Percentiles rank a stretch among this genome's conserved stretches.
Conservation (phyloP, 1,140 invertebrate genomes). For the Solenopsis invicta region DNA sequence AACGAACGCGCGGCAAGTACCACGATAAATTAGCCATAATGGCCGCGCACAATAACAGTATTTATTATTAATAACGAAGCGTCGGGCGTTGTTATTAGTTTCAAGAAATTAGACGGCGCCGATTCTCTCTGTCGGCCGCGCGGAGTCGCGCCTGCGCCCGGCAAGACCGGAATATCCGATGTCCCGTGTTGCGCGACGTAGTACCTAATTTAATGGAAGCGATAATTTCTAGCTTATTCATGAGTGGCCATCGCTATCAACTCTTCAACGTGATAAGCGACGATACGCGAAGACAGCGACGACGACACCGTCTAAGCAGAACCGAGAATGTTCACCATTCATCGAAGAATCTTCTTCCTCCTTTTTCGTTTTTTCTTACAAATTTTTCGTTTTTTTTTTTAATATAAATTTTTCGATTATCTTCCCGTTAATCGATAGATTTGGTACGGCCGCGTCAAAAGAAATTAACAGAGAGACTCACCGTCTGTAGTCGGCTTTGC, state of each 20-base stretch:
- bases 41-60: conserved; percentile 56
- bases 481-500: conserved; percentile 97
- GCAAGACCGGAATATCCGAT: conserved; percentile 3
- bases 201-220: conserved; percentile 54
- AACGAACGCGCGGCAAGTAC: conserved; percentile 53
- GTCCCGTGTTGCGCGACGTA: conserved; percentile 14
- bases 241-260: conserved; percentile 40
- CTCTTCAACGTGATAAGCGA: conserved; percentile 41
- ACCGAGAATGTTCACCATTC: not conserved
- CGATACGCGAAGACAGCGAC: conserved; percentile 8
- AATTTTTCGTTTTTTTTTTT: not conserved
- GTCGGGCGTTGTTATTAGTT: conserved; percentile 57
- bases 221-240: conserved; percentile 58
- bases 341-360: not conserved
- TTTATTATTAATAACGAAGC: conserved; percentile 67
- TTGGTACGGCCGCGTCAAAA: not conserved
- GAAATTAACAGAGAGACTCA: conserved; percentile 86
- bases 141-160: not conserved
- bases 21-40: conserved; percentile 60
- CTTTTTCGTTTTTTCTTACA: not conserved
- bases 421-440: not conserved
- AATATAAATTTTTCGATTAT: not conserved
- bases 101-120: conserved; percentile 59
- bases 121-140: conserved; percentile 14
- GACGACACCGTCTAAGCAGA: not conserved